A percentile compares a stretch with the other conserved stretches of the same genome.
These are phyloP conservation scores for Eupithecia inturbata DNA, from an alignment of 2,888 invertebrate species.

Conservation along the genomic window DNA sequence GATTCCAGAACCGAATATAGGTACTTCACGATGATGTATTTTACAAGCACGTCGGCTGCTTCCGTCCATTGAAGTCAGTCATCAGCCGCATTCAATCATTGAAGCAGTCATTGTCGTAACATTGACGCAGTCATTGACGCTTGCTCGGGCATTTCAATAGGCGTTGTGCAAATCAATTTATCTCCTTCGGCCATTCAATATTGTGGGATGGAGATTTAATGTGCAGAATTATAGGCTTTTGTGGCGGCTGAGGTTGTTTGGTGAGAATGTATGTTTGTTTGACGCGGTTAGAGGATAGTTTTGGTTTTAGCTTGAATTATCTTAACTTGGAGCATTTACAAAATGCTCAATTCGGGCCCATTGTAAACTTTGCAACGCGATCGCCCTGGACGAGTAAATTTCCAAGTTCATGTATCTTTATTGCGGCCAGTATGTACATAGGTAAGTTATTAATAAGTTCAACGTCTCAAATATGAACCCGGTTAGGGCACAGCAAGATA, in stretches of 20 bases:
- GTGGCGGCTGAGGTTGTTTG: background rate
- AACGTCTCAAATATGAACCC: too few species aligned
- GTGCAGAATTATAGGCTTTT: slow-evolving; percentile 41
- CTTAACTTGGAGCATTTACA: background rate
- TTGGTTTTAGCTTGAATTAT: background rate
- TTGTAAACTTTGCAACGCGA: background rate
- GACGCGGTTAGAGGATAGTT: background rate
- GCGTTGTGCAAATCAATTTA: slow-evolving; percentile 58
- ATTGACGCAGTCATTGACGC: slow-evolving; percentile 27
- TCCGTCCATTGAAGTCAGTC: slow-evolving; percentile 31
- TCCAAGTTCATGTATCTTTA: too few species aligned
- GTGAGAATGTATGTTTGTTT: slow-evolving; percentile 2
- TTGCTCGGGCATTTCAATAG: slow-evolving; percentile 52
- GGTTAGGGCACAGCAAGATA: too few species aligned
- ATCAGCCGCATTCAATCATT: slow-evolving; percentile 15
- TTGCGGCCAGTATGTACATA: too few species aligned
- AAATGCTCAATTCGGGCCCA: background rate
- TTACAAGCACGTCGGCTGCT: slow-evolving; percentile 19
- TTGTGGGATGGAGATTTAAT: slow-evolving; percentile 24
- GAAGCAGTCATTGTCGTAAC: background rate
- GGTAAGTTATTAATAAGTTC: too few species aligned
- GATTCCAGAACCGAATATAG: background rate
- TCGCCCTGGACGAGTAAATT: background rate
- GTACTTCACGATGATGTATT: slow-evolving; percentile 7
- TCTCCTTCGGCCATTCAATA: slow-evolving; percentile 48